These are phyloP conservation scores for Mythimna impura DNA, from an alignment of 2,888 invertebrate species.

Conservation along the genomic window DNA sequence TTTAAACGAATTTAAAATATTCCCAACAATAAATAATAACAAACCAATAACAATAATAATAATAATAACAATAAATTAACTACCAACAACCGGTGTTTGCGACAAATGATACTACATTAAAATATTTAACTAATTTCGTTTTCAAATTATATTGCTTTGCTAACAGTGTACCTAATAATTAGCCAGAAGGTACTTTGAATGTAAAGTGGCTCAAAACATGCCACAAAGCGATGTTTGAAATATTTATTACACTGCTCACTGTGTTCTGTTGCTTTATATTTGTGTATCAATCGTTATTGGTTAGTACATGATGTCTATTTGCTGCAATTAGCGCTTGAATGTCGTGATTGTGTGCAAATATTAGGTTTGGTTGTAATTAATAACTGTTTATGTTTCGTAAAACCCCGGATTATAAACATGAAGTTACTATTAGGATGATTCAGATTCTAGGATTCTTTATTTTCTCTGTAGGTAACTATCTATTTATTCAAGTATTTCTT, in stretches of 20 bases:
- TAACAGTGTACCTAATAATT: conserved; percentile 14
- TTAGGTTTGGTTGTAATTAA: not conserved
- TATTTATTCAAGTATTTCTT: too few relatives aligned
- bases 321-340: conserved; percentile 25
- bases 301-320: conserved; percentile 14
- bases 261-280: not conserved
- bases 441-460: too few relatives aligned
- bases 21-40: too few relatives aligned
- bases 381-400: not conserved
- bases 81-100: not conserved
- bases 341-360: conserved; percentile 18
- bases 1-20: too few relatives aligned
- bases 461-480: too few relatives aligned
- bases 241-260: not conserved
- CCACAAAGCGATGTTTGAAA: conserved; percentile 11
- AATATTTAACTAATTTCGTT: not conserved
- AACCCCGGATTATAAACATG: not conserved
- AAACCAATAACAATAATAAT: too few relatives aligned
- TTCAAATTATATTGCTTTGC: conserved; percentile 14
- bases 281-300: conserved; percentile 17
- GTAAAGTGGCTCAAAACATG: not conserved
- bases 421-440: not conserved
- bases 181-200: conserved; percentile 18
- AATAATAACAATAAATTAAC: conserved; percentile 1
- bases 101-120: not conserved